Conservation (phyloP, 2,113 vertebrate species). For the Sceloporus tristichus region DNA sequence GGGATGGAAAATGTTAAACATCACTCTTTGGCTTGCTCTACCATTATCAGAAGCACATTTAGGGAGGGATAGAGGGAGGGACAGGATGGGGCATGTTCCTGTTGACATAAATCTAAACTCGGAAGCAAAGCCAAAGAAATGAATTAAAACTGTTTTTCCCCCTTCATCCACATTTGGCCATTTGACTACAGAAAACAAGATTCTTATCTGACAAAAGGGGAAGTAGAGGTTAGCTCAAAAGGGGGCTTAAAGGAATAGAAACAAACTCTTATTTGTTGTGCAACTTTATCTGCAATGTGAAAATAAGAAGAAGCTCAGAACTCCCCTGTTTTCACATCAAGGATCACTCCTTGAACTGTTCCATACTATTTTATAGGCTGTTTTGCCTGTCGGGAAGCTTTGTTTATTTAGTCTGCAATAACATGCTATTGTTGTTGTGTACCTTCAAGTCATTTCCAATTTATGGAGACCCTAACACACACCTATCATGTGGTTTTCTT, state of each 20-base stretch:
- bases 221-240: constrained; percentile 6
- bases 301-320: background rate
- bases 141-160: background rate
- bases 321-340: background rate
- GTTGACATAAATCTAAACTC: constrained; percentile 17
- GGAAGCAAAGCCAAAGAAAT: constrained; percentile 16
- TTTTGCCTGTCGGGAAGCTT: background rate
- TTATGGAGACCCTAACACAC: too few relatives aligned
- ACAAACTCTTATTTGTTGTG: too few relatives aligned
- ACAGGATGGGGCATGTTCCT: background rate
- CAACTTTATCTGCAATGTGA: background rate
- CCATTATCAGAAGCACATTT: background rate
- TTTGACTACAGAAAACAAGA: constrained; percentile 12
- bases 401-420: background rate
- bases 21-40: background rate
- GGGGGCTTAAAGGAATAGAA: background rate
- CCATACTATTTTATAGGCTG: background rate
- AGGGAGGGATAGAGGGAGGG: background rate
- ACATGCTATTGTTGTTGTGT: background rate
- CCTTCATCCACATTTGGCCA: background rate
- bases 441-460: too few relatives aligned
- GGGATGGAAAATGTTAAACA: rapidly evolving
- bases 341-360: background rate
- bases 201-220: constrained; percentile 17
- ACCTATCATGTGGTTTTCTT: too few relatives aligned